phyloP scores from a whole-genome alignment of 2,888 invertebrate genomes.

The Drosophila tanythrix region DNA sequence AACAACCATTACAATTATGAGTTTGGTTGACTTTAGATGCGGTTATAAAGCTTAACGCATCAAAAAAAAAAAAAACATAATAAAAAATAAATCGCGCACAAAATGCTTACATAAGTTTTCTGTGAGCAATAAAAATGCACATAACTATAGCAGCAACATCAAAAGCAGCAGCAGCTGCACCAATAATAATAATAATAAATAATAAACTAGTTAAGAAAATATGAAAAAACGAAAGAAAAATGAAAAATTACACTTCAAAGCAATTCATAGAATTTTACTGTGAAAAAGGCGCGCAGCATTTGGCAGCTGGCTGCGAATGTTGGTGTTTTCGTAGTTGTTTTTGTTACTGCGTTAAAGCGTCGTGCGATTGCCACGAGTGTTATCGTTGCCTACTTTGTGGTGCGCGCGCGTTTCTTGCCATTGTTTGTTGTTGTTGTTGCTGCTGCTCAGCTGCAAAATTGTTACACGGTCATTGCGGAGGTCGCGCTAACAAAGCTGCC shows the following conservation, averaged over 20 bases:
- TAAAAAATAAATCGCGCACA: slow-evolving; percentile 66
- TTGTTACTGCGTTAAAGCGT: slow-evolving; percentile 51
- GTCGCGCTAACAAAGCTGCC: slow-evolving; percentile 70
- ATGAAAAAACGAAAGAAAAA: slow-evolving; percentile 11
- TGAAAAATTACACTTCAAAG: slow-evolving; percentile 17
- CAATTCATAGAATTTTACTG: slow-evolving; percentile 9
- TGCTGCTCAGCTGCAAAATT: slow-evolving; percentile 66
- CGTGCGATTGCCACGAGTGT: slow-evolving; percentile 51
- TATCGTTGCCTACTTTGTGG: slow-evolving; percentile 59
- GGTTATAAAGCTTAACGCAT: slow-evolving; percentile 9
- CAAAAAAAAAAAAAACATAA: slow-evolving; percentile 40
- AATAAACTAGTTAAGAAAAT: slow-evolving; percentile 6
- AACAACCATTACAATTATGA: slow-evolving; percentile 13
- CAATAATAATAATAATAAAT: slow-evolving; percentile 21
- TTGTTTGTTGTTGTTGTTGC: slow-evolving; percentile 39
- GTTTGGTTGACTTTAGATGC: slow-evolving; percentile 3
- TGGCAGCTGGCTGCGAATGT: slow-evolving; percentile 29
- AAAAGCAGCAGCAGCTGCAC: slow-evolving; percentile 16
- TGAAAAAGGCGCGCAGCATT: slow-evolving; percentile 57
- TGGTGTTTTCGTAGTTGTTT: slow-evolving; percentile 21
- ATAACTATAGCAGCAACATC: slow-evolving; percentile 18
- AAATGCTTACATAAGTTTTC: slow-evolving; percentile 71
- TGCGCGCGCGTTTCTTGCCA: slow-evolving; percentile 72
- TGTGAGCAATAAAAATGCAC: slow-evolving; percentile 46
- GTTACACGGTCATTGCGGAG: slow-evolving; percentile 81